Evolutionary conservation across 1,140 invertebrate genomes (phyloP), one percentile per base, ranked within the genome.

Genomic region (Polypedilum pembai): DNA sequence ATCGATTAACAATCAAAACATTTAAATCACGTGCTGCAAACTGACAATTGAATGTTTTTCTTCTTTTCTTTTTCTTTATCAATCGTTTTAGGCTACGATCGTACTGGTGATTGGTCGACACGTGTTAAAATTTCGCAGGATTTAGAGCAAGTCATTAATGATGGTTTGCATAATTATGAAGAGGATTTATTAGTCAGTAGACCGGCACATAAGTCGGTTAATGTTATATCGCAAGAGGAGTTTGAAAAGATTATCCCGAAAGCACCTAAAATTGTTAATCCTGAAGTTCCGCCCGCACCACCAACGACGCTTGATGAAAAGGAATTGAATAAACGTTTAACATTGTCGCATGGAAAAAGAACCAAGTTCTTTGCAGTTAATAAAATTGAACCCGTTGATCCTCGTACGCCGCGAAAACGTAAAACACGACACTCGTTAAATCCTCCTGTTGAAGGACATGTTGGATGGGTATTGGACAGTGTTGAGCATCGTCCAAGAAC

Each of bases 391-490:
- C 83, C 84, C 0, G 86, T 87, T 74, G 88, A 89, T 85, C 86
- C 85, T 73, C 86, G 80, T 80, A 93, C 85, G 75, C 89, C 83
- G 73, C 85, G 94, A 15, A 97, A 97, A 83, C 87, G 93, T 75
- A 98, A 98, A 85, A 96, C 94, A 3, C 86, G 92, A 41, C 94
- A 98, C 82, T 95, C 92, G 76, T 90, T 89, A 77, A 96, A 98
- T 86, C 94, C 95, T 72, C 94, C 94, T 0, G 87, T 95, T 65
- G 97, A 98, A 80, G 91, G 94, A 79, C 95, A 98, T 80, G 94
- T 99, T 56, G 98, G 97, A 21, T 99, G 97, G 97, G 91, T 99
- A 76, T 91, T 97, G 87, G 95, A 96, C 82, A 88, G 90, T 5
- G 89, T 90, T 78, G 93, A 94, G 80, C 93, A 95, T 82, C 83